phyloP scores from a whole-genome alignment of 30 jellyfish, hydroid and myxozoan species.

The Catostylus mosaicus region DNA sequence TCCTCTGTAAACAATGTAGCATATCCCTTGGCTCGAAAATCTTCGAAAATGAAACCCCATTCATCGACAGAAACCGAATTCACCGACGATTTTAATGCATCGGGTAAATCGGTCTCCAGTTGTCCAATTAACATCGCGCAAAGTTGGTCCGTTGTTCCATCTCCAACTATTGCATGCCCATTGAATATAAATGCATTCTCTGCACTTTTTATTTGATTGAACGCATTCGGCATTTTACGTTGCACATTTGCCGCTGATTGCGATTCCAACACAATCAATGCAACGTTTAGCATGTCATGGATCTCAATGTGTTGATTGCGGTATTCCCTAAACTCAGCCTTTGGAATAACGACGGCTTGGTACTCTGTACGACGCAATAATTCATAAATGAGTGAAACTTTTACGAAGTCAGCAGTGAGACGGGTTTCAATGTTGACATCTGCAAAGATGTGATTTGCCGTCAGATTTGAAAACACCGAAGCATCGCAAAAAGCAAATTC shows the following conservation, averaged over 20 bases:
- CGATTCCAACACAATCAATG: slow-evolving; percentile 63
- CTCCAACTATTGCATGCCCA: slow-evolving; percentile 82
- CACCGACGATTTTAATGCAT: slow-evolving; percentile 19
- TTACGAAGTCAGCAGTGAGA: slow-evolving; percentile 46
- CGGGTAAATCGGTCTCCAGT: slow-evolving; percentile 62
- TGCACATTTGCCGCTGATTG: slow-evolving; percentile 74
- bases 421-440: slow-evolving; percentile 36
- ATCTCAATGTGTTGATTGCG: not conserved
- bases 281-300: slow-evolving; percentile 40
- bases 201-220: slow-evolving; percentile 2
- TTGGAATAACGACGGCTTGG: slow-evolving; percentile 42
- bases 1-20: slow-evolving; percentile 73
- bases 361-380: slow-evolving; percentile 21
- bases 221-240: slow-evolving; percentile 43
- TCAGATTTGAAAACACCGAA: too few relatives aligned
- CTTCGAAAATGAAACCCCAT: slow-evolving; percentile 70
- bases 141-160: slow-evolving; percentile 85
- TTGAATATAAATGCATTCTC: slow-evolving; percentile 38
- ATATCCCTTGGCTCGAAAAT: slow-evolving; percentile 49
- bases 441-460: not conserved
- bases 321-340: not conserved
- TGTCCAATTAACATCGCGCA: slow-evolving; percentile 80
- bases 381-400: slow-evolving; percentile 23
- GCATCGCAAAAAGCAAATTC: too few relatives aligned
- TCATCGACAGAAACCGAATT: slow-evolving; percentile 58